Conservation (phyloP, 2,888 invertebrate species). For the Silvanus unidentatus region DNA sequence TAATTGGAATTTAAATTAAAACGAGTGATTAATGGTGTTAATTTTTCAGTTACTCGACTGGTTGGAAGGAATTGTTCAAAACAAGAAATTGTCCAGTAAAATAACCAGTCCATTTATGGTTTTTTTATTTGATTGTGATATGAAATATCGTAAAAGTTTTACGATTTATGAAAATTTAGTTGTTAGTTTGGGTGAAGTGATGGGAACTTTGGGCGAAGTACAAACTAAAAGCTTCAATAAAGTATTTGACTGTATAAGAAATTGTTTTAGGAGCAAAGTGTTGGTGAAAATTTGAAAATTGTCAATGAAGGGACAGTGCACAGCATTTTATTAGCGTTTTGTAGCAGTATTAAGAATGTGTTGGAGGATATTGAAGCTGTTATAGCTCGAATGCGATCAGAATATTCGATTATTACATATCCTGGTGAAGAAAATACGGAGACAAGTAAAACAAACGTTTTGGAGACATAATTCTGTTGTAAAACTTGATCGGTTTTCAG, state of each 20-base stretch:
- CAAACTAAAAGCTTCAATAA: too few relatives aligned
- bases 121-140: slow-evolving; percentile 39
- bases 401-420: slow-evolving; percentile 37
- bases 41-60: slow-evolving; percentile 42
- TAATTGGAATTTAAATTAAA: slow-evolving; percentile 12
- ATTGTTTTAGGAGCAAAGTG: slow-evolving; percentile 25
- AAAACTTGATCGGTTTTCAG: too few relatives aligned
- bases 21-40: not conserved
- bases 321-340: slow-evolving; percentile 41
- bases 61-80: slow-evolving; percentile 39
- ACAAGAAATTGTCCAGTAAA: slow-evolving; percentile 33
- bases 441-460: slow-evolving; percentile 31
- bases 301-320: slow-evolving; percentile 40
- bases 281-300: slow-evolving; percentile 36
- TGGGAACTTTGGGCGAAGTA: slow-evolving; percentile 44
- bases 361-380: slow-evolving; percentile 46
- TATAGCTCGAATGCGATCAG: slow-evolving; percentile 41
- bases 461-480: not conserved
- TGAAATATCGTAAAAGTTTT: slow-evolving; percentile 40
- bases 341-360: slow-evolving; percentile 39
- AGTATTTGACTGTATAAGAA: too few relatives aligned
- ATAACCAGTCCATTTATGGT: slow-evolving; percentile 37
- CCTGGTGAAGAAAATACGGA: slow-evolving; percentile 34
- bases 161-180: slow-evolving; percentile 45
- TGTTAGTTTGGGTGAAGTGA: slow-evolving; percentile 41